Percentiles rank a stretch among this genome's conserved stretches.
These are phyloP conservation scores for Sigmodon hispidus DNA, from an alignment of 2,113 vertebrate genomes.

Conservation along the genomic window DNA sequence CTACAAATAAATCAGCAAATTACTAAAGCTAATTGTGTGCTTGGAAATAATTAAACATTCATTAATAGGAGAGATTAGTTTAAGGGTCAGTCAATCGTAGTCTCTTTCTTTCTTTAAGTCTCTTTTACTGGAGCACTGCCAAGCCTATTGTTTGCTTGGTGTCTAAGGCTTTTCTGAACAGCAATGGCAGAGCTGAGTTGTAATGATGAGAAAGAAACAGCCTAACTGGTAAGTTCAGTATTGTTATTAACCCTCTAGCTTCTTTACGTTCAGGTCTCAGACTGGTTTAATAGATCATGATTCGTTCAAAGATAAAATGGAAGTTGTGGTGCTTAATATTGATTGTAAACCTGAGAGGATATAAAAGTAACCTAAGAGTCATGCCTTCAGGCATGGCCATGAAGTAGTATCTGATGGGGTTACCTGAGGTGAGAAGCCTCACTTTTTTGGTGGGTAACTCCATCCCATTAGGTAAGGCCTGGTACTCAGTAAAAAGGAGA, in stretches of 20 bases:
- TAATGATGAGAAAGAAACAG: background rate
- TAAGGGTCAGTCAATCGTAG: constrained; percentile 11
- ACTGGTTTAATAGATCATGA: background rate
- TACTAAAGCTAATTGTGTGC: background rate
- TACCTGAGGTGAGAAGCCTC: background rate
- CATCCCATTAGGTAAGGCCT: background rate
- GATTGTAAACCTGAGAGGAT: background rate
- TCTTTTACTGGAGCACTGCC: background rate
- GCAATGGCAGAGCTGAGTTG: background rate
- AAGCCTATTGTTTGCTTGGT: background rate
- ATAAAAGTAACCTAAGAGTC: background rate
- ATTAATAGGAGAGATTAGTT: background rate
- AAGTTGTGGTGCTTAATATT: background rate
- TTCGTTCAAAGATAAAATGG: background rate
- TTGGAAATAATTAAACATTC: constrained; percentile 47
- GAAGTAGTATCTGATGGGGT: no score
- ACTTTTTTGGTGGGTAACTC: background rate
- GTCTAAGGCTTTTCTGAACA: background rate
- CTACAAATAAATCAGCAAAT: constrained; percentile 10
- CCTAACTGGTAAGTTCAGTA: no score
- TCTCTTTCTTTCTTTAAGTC: background rate
- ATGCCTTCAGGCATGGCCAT: background rate
- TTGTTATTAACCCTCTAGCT: background rate
- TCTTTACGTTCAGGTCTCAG: background rate
- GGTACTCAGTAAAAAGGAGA: background rate